These are phyloP conservation scores for Gambusia holbrooki DNA, from an alignment of 2,113 vertebrate genomes.

Conservation along the genomic window DNA sequence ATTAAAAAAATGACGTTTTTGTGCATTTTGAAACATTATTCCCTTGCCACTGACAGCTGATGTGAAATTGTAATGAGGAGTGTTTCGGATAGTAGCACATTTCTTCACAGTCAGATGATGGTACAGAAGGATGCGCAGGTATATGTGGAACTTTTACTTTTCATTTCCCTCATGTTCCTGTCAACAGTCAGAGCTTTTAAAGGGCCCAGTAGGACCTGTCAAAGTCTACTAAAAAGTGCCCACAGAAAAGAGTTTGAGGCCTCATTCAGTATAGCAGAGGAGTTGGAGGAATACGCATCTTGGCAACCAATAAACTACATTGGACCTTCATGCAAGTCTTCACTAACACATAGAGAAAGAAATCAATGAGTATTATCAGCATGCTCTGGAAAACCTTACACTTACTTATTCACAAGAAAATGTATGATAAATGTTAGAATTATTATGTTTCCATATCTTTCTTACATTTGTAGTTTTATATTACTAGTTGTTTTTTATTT, in stretches of 20 bases:
- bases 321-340: background rate
- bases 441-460: too few species aligned
- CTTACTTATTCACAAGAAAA: too few species aligned
- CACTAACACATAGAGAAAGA: background rate
- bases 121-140: background rate
- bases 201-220: conserved; percentile 56
- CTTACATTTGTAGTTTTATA: too few species aligned
- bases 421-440: too few species aligned
- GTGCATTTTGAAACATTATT: background rate
- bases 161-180: conserved; percentile 59
- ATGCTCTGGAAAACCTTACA: too few species aligned
- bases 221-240: conserved; percentile 52
- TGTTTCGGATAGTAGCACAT: background rate
- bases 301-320: conserved; percentile 32
- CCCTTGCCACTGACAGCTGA: background rate
- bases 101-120: background rate
- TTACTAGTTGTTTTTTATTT: too few species aligned
- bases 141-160: conserved; percentile 31
- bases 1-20: too few species aligned
- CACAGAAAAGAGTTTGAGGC: conserved; percentile 18
- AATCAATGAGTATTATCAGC: background rate
- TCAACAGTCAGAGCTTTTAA: conserved; percentile 60
- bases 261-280: conserved; percentile 30
- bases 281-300: conserved; percentile 33
- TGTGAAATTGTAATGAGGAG: background rate